These are phyloP conservation scores for Aythya baeri DNA, from an alignment of 2,113 vertebrate genomes.

Conservation along the genomic window DNA sequence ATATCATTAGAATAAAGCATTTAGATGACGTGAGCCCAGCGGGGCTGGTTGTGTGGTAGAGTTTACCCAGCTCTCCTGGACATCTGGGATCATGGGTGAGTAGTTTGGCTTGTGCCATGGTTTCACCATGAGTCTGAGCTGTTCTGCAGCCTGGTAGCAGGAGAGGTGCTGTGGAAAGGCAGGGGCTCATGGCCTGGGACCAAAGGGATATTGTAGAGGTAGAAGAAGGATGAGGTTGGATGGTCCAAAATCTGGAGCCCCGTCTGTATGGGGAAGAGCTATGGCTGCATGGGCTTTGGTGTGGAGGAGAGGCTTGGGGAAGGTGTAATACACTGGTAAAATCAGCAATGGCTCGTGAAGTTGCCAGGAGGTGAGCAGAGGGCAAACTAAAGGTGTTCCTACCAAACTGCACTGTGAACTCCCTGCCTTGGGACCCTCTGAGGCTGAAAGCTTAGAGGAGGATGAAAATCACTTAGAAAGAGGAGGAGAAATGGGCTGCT, in stretches of 20 bases:
- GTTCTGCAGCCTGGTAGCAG: background rate
- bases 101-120: background rate
- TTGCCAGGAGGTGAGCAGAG: background rate
- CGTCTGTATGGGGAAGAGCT: background rate
- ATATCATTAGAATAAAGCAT: slow-evolving; percentile 58
- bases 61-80: background rate
- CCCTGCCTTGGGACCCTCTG: background rate
- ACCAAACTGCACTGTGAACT: background rate
- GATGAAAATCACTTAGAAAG: background rate
- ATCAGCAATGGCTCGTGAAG: background rate
- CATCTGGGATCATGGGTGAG: background rate
- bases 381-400: background rate
- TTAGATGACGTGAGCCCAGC: background rate
- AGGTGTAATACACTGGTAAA: background rate
- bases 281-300: background rate
- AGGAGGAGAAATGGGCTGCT: background rate
- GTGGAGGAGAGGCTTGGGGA: background rate
- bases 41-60: background rate
- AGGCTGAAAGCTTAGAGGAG: background rate
- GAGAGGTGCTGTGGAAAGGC: background rate
- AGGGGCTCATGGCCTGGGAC: background rate
- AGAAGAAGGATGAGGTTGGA: background rate
- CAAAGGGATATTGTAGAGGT: background rate
- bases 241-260: background rate
- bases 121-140: background rate